phyloP scores from a whole-genome alignment of 2,888 invertebrate species.

The Ephialtes manifestator region DNA sequence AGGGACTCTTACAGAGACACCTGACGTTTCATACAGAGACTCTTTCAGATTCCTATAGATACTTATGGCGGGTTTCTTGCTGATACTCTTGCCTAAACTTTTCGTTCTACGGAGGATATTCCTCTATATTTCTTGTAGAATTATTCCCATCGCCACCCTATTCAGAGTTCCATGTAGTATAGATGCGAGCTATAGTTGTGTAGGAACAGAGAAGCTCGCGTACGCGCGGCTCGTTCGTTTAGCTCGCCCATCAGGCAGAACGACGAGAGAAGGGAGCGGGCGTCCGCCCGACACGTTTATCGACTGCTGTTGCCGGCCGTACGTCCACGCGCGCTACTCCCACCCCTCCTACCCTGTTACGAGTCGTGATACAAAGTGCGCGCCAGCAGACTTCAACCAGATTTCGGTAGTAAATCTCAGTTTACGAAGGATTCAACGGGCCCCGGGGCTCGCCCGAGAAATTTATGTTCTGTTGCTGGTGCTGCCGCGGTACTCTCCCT shows the following conservation, averaged over 20 bases:
- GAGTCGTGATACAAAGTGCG: constrained; percentile 70
- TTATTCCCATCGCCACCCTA: neutral
- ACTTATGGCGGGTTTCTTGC: too few species aligned
- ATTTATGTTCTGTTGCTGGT: constrained; percentile 77
- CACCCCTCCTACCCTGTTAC: constrained; percentile 23
- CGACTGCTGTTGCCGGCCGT: constrained; percentile 67
- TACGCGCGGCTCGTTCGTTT: constrained; percentile 15
- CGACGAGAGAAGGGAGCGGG: constrained; percentile 5
- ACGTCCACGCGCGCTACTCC: constrained; percentile 53
- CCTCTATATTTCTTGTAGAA: neutral
- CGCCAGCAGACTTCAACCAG: constrained; percentile 74
- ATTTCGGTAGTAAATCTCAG: constrained; percentile 80
- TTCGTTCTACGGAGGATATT: neutral
- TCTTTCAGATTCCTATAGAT: too few species aligned
- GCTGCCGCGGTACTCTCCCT: constrained; percentile 34
- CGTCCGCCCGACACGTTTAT: constrained; percentile 64
- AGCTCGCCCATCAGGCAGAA: constrained; percentile 17
- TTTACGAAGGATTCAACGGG: constrained; percentile 78
- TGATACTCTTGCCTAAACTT: too few species aligned
- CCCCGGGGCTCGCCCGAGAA: constrained; percentile 70
- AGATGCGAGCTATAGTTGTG: neutral
- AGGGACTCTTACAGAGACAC: too few species aligned
- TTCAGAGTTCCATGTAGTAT: neutral
- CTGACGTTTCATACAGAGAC: too few species aligned
- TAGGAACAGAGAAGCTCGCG: neutral